Conservation (phyloP, 2,888 invertebrate genomes). For the Copidosoma aretas region DNA sequence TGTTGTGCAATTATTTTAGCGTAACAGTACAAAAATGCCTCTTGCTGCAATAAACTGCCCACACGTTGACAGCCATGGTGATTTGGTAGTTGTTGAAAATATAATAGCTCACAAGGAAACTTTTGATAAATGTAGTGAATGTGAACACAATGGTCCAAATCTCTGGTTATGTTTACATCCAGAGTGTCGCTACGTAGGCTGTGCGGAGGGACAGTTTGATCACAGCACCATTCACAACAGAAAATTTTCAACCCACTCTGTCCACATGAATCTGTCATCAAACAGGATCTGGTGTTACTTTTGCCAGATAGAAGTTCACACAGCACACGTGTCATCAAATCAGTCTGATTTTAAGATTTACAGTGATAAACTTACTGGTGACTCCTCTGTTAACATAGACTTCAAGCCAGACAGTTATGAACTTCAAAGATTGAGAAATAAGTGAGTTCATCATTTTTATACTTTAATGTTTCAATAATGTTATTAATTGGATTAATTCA, state of each 20-base stretch:
- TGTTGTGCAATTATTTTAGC: constrained; percentile 11
- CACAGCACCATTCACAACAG: constrained; percentile 84
- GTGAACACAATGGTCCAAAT: constrained; percentile 77
- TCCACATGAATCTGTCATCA: constrained; percentile 85
- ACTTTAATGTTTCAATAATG: background rate
- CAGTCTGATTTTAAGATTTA: constrained; percentile 50
- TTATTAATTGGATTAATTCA: background rate
- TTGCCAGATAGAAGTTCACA: constrained; percentile 80
- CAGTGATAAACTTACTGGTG: constrained; percentile 50
- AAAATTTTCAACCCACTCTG: constrained; percentile 73
- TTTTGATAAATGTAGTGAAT: constrained; percentile 71
- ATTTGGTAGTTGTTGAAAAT: constrained; percentile 54
- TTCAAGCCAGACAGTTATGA: constrained; percentile 46
- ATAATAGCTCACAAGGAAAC: constrained; percentile 52
- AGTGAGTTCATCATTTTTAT: constrained; percentile 14
- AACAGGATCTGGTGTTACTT: constrained; percentile 88
- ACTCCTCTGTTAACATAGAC: constrained; percentile 49
- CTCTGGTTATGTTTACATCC: constrained; percentile 86
- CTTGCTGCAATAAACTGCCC: constrained; percentile 56
- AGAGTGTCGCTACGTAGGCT: constrained; percentile 81
- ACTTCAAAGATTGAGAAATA: constrained; percentile 32
- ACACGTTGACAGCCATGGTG: constrained; percentile 54
- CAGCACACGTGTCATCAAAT: constrained; percentile 51
- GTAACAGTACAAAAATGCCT: constrained; percentile 51
- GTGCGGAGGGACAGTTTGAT: constrained; percentile 82